Base-by-base conservation (phyloP, 2,888 invertebrate species). In the Amblyjoppa fuscipennis region DNA sequence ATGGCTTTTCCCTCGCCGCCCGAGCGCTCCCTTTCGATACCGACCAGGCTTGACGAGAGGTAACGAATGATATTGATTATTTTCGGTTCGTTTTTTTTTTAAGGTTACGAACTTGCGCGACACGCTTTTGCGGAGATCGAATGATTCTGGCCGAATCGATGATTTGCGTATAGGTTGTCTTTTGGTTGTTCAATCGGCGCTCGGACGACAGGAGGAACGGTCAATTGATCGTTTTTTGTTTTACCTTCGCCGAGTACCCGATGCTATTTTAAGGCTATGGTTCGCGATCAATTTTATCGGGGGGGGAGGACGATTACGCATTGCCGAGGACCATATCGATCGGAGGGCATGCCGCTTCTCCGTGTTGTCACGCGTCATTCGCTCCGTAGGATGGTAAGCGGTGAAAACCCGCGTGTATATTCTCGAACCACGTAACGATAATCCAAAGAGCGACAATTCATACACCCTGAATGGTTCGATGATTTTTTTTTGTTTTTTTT, bases 251-350 rank as follows among this genome's bases (percentile, higher is more conserved):
- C 25, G 56, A 7, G 56, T 56, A 16, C 11, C 20, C 56, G 56
- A 25, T 49, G 16, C 25, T 56, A 25, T 25, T 56, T 56, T 20
- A 2, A 56, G 11, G 25, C 3, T 25, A 25, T 56, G 9, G n/a
- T 56, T 49, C 7, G 61, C n/a, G 34, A 20, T 66, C 31, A 11
- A 64, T 34, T 81, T 81, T 11, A 38, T 69, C 69, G 45, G 34
- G 59, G 34, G 38, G 38, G 13, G n/a, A 69, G 49, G 13, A 28
- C 59, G 59, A 41, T 75, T 69, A 81, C 75, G 81, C 75, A 61
- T 73, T 83, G 73, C 49, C 68, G 77, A 82, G 82, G 66, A 77
- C 77, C 77, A 68, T 83, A 83, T 83, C 82, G 82, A 83, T 83
- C 82, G 82, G 16, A 28, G 13, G 34, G 6, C 66, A 38, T n/a